These are phyloP conservation scores for Botrylloides violaceus DNA, from an alignment of 23 tunicate genomes.

Conservation along the genomic window DNA sequence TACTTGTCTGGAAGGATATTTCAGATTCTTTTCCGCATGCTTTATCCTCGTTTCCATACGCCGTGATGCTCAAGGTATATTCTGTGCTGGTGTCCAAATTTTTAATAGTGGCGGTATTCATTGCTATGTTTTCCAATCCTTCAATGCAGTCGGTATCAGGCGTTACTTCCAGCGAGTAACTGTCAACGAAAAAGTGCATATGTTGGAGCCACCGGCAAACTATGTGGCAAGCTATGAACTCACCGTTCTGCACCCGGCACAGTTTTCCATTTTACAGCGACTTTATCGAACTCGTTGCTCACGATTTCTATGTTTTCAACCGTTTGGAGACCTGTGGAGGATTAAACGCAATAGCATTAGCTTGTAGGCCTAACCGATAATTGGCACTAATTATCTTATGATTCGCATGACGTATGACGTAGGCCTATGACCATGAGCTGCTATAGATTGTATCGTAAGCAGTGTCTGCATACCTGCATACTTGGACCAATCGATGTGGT, in stretches of 20 bases:
- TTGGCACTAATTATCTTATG: too few species aligned
- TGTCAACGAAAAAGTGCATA: not conserved
- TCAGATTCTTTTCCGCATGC: slow-evolving; percentile 21
- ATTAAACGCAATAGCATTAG: too few species aligned
- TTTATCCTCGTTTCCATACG: slow-evolving; percentile 15
- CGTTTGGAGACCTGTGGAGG: not conserved
- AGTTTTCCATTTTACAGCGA: not conserved
- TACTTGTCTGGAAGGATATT: slow-evolving; percentile 10
- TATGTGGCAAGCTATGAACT: not conserved
- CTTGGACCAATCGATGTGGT: too few species aligned
- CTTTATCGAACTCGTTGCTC: not conserved
- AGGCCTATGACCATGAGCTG: too few species aligned
- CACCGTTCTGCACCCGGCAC: slow-evolving; percentile 17
- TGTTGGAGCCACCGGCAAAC: not conserved
- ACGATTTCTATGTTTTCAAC: not conserved
- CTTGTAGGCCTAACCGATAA: too few species aligned
- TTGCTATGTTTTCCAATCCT: not conserved
- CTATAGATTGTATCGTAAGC: too few species aligned
- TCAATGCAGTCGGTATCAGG: slow-evolving; percentile 4
- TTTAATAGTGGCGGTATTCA: not conserved
- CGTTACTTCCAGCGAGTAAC: slow-evolving; percentile 4
- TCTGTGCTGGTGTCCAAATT: slow-evolving; percentile 3
- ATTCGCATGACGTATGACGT: too few species aligned
- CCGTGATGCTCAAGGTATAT: slow-evolving; percentile 1
- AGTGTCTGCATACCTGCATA: too few species aligned